phyloP scores from a whole-genome alignment of 2,113 vertebrate genomes.

The Dicaeum eximium region DNA sequence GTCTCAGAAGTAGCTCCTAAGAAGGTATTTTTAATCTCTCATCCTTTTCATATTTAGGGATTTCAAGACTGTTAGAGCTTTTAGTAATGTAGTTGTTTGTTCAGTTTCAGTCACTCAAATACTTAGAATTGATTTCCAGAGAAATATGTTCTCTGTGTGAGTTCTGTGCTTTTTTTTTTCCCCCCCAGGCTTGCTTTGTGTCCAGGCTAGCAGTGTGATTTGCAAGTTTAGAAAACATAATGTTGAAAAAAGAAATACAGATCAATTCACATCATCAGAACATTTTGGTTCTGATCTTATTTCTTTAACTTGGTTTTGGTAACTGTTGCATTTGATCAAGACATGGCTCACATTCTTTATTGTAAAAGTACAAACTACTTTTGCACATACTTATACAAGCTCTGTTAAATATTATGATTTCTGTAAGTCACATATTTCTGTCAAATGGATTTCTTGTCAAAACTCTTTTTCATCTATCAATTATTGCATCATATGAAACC shows the following conservation, averaged over 20 bases:
- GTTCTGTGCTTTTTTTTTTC: background rate
- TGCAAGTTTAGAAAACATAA: background rate
- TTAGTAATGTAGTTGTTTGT: background rate
- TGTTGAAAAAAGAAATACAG: background rate
- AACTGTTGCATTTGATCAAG: background rate
- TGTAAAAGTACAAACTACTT: background rate
- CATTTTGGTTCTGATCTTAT: background rate
- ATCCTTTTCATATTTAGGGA: background rate
- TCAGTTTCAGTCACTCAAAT: background rate
- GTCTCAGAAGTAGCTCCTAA: background rate
- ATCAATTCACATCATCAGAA: background rate
- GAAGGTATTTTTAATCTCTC: background rate
- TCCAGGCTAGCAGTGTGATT: background rate
- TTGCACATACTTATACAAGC: background rate
- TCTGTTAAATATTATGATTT: background rate
- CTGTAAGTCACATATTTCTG: background rate
- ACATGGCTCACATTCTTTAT: background rate
- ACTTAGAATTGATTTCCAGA: background rate
- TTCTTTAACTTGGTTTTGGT: background rate
- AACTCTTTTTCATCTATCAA: background rate
- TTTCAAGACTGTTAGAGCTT: background rate
- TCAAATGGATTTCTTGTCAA: background rate
- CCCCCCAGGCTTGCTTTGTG: background rate
- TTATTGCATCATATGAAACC: background rate
- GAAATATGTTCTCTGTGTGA: background rate